Evolutionary conservation across 2,888 invertebrate genomes (phyloP).

Genomic region (Aricia artaxerxes): DNA sequence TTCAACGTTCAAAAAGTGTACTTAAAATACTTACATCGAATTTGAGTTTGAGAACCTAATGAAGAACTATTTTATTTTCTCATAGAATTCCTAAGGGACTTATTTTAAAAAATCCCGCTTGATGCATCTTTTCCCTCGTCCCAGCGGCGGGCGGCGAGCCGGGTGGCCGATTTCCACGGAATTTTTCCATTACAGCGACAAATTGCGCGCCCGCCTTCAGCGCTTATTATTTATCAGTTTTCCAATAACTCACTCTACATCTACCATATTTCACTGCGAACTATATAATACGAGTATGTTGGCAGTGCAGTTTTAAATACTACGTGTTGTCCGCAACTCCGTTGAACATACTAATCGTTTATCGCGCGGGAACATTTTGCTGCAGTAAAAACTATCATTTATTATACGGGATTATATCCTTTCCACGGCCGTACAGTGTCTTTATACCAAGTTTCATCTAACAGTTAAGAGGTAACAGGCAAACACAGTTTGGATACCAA

Average conservation of each 20-base stretch:
- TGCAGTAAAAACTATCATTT: no score
- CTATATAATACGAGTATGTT: not conserved
- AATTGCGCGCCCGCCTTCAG: slow-evolving; percentile 64
- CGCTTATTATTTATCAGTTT: slow-evolving; percentile 62
- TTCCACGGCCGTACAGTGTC: no score
- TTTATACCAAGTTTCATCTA: no score
- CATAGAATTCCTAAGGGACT: not conserved
- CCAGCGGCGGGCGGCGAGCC: slow-evolving; percentile 37
- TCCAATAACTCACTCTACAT: slow-evolving; percentile 30
- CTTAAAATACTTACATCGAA: no score
- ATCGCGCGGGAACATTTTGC: no score
- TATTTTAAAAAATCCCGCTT: not conserved
- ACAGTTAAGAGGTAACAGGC: no score
- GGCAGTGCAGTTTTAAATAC: no score
- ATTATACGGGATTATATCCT: no score
- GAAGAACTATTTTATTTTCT: not conserved
- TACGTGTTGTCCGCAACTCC: no score
- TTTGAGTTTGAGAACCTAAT: not conserved
- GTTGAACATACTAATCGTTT: no score
- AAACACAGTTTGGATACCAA: no score
- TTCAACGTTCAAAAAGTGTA: no score
- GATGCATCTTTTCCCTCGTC: slow-evolving; percentile 26
- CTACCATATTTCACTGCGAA: slow-evolving; percentile 24
- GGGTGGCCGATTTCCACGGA: slow-evolving; percentile 68
- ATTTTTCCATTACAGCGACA: slow-evolving; percentile 75